Base-by-base conservation (phyloP, 1,140 invertebrate genomes). In the Hypsibius dujardini region DNA sequence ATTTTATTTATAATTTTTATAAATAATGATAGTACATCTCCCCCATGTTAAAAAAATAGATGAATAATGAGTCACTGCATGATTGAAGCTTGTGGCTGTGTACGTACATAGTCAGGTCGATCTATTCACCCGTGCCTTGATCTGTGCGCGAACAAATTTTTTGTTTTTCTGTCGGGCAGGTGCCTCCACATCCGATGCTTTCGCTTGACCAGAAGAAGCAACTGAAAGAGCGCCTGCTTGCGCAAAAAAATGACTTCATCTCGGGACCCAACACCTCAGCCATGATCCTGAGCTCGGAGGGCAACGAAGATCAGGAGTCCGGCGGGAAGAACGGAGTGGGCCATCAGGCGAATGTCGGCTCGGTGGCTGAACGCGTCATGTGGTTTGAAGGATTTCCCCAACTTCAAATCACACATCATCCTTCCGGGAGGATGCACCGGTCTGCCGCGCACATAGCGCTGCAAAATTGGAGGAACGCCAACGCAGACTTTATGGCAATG, bases 351-450 rank as follows among this genome's bases (percentile, higher is more conserved):
- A 90, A 90, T 1, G 83, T 90, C 73, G 90, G 90, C 1, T 92
- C 90, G 1, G 91, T 94, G 0, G 90, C 90, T 1, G 91, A 93
- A 76, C 81, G 91, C 47, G 90, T 93, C 47, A 83, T 93, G 70
- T 89, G 92, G 76, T 94, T 93, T 77, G 91, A 94, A 78, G 87
- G 89, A 77, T 90, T 90, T 77, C 91, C 91, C 1, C 88, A 77
- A 87, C 76, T 73, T 2, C 71, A 47, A 46, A 74, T 46, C 69
- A 69, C 45, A 42, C 70, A 47, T 70, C 72, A 70, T 56, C 72
- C 46, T 70, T 71, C 46, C 45, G 74, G 74, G 60, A 73, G 71
- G 47, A 73, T 60, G 15, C 75, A 71, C 56, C 73, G 76, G 87
- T 73, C 42, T 71, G 71, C 60, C 45, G 70, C 28, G 73, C 72